These are phyloP conservation scores for Sebastes baramenuke DNA, from an alignment of 2,797 vertebrate species.

Conservation along the genomic window DNA sequence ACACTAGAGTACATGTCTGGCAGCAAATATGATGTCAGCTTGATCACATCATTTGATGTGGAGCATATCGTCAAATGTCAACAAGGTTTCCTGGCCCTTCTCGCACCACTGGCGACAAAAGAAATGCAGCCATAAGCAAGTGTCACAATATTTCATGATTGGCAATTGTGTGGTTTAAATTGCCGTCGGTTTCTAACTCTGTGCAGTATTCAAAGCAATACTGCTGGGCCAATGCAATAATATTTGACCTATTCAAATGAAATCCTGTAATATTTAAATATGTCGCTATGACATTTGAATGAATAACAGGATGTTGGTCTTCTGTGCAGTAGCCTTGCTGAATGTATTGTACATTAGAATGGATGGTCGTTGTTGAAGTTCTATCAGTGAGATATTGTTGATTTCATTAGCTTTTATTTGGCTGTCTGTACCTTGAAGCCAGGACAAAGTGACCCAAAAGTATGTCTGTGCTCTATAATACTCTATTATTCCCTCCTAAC, in stretches of 20 bases:
- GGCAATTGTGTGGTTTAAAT: not conserved
- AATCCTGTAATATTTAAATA: constrained; percentile 14
- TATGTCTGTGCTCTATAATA: not conserved
- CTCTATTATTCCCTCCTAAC: constrained; percentile 21
- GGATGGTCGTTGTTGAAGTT: not conserved
- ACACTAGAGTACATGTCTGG: not conserved
- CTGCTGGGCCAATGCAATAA: not conserved
- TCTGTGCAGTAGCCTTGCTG: not conserved
- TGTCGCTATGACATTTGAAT: constrained; percentile 16
- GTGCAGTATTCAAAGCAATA: not conserved
- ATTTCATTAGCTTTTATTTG: not conserved
- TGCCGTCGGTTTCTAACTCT: not conserved
- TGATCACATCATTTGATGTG: constrained; percentile 28
- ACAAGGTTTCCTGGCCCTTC: not conserved
- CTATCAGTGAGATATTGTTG: not conserved
- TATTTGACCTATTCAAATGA: constrained; percentile 7
- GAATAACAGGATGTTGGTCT: constrained; percentile 1
- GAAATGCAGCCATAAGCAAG: constrained; percentile 1
- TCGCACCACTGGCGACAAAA: not conserved
- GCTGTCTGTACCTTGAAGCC: constrained; percentile 15
- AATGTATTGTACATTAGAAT: not conserved
- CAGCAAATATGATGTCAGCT: constrained; percentile 14
- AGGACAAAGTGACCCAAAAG: constrained; percentile 12
- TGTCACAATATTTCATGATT: constrained; percentile 7
- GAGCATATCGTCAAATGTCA: constrained; percentile 20